Conservation (phyloP, 35 echinoderm and acorn worm species). For the Anneissia japonica region DNA sequence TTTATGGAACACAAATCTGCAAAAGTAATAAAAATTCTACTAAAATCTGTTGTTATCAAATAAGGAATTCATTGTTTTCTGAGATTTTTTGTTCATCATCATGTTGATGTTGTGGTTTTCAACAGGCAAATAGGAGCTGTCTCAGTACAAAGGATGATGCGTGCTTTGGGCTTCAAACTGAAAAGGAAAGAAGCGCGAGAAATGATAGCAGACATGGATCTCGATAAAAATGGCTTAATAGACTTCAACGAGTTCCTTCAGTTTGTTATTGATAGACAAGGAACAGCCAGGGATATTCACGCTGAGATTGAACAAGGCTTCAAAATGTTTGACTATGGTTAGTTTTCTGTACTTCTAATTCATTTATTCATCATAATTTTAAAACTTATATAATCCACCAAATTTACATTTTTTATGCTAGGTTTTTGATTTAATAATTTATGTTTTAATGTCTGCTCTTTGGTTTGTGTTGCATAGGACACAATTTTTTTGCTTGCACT, state of each 20-base stretch:
- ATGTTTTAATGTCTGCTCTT: no score
- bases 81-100: no score
- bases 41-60: no score
- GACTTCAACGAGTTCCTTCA: conserved; percentile 91
- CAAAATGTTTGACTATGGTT: conserved; percentile 98
- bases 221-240: conserved; percentile 79
- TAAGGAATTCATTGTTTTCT: no score
- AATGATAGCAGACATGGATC: conserved; percentile 95
- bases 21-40: no score
- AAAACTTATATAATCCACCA: no score
- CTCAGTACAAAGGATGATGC: conserved; percentile 63
- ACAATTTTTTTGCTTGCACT: no score
- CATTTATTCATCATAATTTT: no score
- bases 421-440: no score
- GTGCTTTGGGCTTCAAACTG: conserved; percentile 87
- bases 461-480: no score
- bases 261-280: conserved; percentile 94
- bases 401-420: no score
- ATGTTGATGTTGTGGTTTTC: not conserved
- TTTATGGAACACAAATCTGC: no score
- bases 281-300: conserved; percentile 87
- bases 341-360: not conserved
- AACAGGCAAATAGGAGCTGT: conserved; percentile 66
- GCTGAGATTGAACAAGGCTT: conserved; percentile 87
- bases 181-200: conserved; percentile 75